phyloP scores from a whole-genome alignment of 2,113 vertebrate genomes.

The Fukomys damarensis region DNA sequence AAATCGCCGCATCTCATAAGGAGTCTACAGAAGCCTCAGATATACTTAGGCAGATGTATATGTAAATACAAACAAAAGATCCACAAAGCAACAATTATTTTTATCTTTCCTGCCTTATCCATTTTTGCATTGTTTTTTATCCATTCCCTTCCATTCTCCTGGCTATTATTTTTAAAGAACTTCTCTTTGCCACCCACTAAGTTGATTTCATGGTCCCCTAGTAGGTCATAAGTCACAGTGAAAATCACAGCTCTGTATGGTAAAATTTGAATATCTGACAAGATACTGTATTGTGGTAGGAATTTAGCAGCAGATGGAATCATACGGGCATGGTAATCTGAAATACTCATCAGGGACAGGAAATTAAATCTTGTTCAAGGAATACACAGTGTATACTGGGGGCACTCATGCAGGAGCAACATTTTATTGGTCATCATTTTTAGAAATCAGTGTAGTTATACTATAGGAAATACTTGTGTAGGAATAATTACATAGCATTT shows the following conservation, averaged over 20 bases:
- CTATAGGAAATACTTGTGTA: background rate
- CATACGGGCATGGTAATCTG: background rate
- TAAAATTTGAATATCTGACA: constrained; percentile 21
- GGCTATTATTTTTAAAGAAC: background rate
- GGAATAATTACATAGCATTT: background rate
- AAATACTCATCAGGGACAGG: background rate
- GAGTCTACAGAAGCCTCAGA: background rate
- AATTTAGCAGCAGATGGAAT: background rate
- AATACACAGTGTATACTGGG: background rate
- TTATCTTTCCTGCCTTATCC: background rate
- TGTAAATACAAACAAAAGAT: background rate
- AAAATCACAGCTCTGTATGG: background rate
- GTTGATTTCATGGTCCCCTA: background rate
- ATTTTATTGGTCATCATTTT: background rate
- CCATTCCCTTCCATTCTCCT: background rate
- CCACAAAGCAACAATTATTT: background rate
- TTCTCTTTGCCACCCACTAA: background rate
- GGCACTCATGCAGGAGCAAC: background rate
- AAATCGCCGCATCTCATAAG: background rate
- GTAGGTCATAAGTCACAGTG: background rate
- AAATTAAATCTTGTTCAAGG: background rate
- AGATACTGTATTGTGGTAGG: background rate
- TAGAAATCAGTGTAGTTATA: background rate
- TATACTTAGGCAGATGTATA: background rate
- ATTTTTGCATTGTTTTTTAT: background rate